Evolutionary conservation across 2,888 invertebrate species (phyloP).

Genomic region (Dimorphilus gyrociliatus): DNA sequence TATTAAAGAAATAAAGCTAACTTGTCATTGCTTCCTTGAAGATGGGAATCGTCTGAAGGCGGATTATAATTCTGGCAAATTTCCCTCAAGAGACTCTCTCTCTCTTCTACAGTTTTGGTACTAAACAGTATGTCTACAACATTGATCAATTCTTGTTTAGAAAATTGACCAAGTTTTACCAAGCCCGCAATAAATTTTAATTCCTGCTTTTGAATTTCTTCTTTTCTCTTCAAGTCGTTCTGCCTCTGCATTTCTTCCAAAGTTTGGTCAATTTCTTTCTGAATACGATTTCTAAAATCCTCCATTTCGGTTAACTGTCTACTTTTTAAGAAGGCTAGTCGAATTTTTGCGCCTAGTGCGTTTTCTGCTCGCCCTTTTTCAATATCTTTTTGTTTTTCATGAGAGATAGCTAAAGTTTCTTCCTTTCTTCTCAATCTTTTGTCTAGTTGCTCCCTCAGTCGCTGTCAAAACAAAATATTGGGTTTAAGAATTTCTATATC

Average conservation of each 20-base stretch:
- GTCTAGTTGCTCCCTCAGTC: slow-evolving; percentile 9
- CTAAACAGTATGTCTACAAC: slow-evolving; percentile 27
- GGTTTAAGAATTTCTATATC: too few species aligned
- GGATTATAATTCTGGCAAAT: slow-evolving; percentile 14
- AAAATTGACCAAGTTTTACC: slow-evolving; percentile 23
- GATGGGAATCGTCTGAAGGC: background rate
- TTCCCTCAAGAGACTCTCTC: slow-evolving; percentile 17
- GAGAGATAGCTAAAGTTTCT: slow-evolving; percentile 14
- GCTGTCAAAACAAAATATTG: background rate
- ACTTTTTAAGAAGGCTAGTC: slow-evolving; percentile 19
- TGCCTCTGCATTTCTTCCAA: slow-evolving; percentile 24
- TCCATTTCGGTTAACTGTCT: slow-evolving; percentile 29
- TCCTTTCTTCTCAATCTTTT: slow-evolving; percentile 20
- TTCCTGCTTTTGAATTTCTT: slow-evolving; percentile 27
- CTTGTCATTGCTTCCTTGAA: too few species aligned
- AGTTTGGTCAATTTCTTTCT: slow-evolving; percentile 27
- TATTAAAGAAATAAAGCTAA: too few species aligned
- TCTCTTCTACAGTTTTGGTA: slow-evolving; percentile 18
- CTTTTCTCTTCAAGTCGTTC: slow-evolving; percentile 20
- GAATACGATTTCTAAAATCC: slow-evolving; percentile 27
- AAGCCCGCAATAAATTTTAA: slow-evolving; percentile 27
- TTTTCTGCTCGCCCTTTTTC: slow-evolving; percentile 12
- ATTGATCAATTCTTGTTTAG: slow-evolving; percentile 18
- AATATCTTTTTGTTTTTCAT: slow-evolving; percentile 14
- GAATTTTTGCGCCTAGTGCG: slow-evolving; percentile 22